These are phyloP conservation scores for Ictalurus punctatus DNA, from an alignment of 2,113 vertebrate genomes.

Conservation along the genomic window DNA sequence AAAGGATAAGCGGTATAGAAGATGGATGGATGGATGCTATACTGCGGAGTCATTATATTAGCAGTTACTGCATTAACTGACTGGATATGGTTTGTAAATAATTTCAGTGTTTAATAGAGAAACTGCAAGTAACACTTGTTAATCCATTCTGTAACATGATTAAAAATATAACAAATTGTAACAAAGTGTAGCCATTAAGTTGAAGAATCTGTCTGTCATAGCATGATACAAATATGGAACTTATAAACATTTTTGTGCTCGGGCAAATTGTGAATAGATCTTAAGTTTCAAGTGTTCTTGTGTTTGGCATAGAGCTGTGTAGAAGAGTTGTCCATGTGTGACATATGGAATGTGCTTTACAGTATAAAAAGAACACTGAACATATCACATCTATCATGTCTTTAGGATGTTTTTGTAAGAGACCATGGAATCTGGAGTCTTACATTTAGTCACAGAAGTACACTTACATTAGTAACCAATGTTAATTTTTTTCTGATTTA, in stretches of 20 bases:
- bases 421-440: background rate
- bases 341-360: background rate
- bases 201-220: background rate
- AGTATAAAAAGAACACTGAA: background rate
- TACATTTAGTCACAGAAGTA: background rate
- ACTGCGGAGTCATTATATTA: too few species aligned
- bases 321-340: background rate
- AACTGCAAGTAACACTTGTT: background rate
- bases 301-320: background rate
- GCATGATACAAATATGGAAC: background rate
- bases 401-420: background rate
- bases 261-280: background rate
- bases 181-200: background rate
- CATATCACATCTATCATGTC: background rate
- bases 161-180: background rate
- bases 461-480: background rate
- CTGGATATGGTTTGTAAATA: background rate
- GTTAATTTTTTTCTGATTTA: background rate
- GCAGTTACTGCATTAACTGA: background rate
- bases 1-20: too few species aligned
- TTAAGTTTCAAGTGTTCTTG: background rate
- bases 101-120: background rate
- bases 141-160: background rate
- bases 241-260: background rate
- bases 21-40: too few species aligned